These are phyloP conservation scores for Sylvilagus bachmani DNA, from an alignment of 2,113 vertebrate species.

Conservation along the genomic window DNA sequence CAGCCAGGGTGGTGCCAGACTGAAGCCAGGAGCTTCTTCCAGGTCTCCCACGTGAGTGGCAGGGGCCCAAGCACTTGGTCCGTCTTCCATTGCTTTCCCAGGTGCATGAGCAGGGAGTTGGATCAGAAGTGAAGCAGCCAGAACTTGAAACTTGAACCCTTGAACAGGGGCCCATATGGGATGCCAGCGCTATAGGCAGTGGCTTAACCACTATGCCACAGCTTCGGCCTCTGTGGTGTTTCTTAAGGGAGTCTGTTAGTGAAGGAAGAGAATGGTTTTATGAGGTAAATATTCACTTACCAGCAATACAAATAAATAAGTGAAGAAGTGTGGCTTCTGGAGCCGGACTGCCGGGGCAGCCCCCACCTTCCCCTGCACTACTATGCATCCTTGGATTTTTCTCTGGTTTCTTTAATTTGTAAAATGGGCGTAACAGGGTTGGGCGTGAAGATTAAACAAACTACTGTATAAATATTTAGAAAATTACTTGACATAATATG, in stretches of 20 bases:
- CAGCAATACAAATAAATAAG: background rate
- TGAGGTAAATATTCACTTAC: background rate
- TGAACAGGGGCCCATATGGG: no score
- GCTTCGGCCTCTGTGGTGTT: no score
- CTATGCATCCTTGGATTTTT: background rate
- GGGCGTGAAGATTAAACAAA: background rate
- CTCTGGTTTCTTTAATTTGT: background rate
- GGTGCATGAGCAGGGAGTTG: no score
- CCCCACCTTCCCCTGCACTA: background rate
- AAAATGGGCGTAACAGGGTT: background rate
- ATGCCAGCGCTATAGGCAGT: no score
- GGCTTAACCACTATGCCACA: no score
- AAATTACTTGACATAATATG: background rate
- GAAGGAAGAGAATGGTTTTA: background rate
- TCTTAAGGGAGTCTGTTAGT: background rate
- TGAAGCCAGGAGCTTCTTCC: no score
- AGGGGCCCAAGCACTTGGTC: no score
- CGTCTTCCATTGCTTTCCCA: no score
- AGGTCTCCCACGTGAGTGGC: no score
- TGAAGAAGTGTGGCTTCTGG: background rate
- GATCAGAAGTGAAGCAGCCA: no score
- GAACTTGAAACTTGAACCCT: no score
- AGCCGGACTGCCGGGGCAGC: fast-evolving
- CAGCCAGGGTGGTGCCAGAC: no score
- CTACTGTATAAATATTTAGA: background rate